Evolutionary conservation across 2,113 vertebrate species (phyloP).

Genomic region (Oxygymnocypris stewartii): DNA sequence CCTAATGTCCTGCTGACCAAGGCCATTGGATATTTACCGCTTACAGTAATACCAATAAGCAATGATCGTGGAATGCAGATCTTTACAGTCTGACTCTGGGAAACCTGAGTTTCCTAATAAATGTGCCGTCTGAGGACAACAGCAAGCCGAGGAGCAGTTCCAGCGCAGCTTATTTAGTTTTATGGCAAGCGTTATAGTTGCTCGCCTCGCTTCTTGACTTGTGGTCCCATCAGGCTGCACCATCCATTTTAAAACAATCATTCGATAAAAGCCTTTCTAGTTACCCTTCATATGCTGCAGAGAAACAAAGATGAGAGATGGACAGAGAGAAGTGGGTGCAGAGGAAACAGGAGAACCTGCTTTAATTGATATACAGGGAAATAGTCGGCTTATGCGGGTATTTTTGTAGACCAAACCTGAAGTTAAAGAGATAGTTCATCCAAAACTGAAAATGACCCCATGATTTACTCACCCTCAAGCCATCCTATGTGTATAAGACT

Average conservation of each 20-base stretch:
- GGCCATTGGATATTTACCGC: constrained; percentile 27
- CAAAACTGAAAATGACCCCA: too few relatives aligned
- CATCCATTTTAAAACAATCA: constrained; percentile 65
- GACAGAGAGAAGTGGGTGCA: background rate
- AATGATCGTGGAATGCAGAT: background rate
- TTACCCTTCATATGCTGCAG: constrained; percentile 54
- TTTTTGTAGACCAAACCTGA: too few relatives aligned
- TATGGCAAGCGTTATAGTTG: constrained; percentile 63
- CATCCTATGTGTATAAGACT: too few relatives aligned
- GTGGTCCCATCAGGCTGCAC: constrained; percentile 61
- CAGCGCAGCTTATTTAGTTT: constrained; percentile 57
- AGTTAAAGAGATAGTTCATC: too few relatives aligned
- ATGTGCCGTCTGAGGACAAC: background rate
- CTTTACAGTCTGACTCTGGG: background rate
- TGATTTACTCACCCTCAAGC: too few relatives aligned
- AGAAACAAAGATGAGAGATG: background rate
- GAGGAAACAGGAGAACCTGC: constrained; percentile 49
- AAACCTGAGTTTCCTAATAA: background rate
- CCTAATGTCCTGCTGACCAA: constrained; percentile 37
- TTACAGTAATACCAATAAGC: constrained; percentile 26
- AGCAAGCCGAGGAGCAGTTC: constrained; percentile 15
- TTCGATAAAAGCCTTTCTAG: constrained; percentile 5
- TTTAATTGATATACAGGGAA: constrained; percentile 64
- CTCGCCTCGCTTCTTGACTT: constrained; percentile 64
- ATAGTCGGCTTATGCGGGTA: too few relatives aligned